Evolutionary conservation across 2,113 vertebrate species (phyloP).

Genomic region (Todiramphus saurophagus): DNA sequence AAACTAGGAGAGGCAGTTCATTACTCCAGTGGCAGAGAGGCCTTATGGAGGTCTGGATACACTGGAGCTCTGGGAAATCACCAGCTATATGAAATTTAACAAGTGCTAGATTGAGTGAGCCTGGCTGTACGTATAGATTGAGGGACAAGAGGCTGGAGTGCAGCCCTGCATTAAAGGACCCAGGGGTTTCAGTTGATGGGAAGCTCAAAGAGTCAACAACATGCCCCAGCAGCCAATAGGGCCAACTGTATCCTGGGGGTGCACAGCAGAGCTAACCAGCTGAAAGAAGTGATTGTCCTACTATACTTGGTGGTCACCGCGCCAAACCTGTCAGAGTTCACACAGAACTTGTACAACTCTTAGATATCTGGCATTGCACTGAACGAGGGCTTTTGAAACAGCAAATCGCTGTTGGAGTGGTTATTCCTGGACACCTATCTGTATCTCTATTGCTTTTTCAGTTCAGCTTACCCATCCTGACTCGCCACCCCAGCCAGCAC

Average conservation of each 20-base stretch:
- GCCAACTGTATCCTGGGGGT: not conserved
- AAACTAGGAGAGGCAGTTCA: not conserved
- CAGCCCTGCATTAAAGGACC: not conserved
- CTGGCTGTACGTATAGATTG: not conserved
- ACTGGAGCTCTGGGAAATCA: not conserved
- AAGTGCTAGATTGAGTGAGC: not conserved
- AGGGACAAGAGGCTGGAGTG: not conserved
- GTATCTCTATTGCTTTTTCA: not conserved
- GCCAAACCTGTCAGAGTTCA: not conserved
- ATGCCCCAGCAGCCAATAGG: not conserved
- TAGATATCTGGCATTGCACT: accelerated
- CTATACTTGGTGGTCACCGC: not conserved
- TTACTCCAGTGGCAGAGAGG: not conserved
- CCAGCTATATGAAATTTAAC: not conserved
- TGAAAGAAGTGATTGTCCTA: not conserved
- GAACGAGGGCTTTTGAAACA: not conserved
- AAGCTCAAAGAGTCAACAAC: not conserved
- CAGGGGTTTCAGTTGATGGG: not conserved
- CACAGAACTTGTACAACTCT: not conserved
- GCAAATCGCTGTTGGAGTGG: not conserved
- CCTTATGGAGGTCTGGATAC: not conserved
- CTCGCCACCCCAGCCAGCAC: not conserved
- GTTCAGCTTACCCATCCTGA: not conserved
- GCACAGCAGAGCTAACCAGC: not conserved
- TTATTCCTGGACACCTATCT: not conserved